Percentiles rank a stretch among this genome's conserved stretches.
Conservation (phyloP, 2,888 invertebrate species). For the Cephus nigrinus region DNA sequence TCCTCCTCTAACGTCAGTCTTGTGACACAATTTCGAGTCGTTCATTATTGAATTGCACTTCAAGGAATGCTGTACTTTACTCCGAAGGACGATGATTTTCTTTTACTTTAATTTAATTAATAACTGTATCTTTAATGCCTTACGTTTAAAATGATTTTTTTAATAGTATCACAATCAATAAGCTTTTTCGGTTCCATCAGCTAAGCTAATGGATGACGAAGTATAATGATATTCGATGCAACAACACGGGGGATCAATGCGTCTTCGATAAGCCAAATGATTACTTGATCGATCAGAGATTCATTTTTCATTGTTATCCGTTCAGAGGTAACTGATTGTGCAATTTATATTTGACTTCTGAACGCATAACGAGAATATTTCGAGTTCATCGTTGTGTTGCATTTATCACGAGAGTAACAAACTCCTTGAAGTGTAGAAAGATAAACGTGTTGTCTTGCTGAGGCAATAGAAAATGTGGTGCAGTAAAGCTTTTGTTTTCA, state of each 20-base stretch:
- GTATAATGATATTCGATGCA: neutral
- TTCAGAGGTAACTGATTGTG: conserved; percentile 10
- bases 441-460: conserved; percentile 35
- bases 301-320: conserved; percentile 1
- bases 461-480: conserved; percentile 52
- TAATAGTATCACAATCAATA: neutral
- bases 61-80: conserved; percentile 38
- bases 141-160: neutral
- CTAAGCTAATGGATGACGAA: neutral
- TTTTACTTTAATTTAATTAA: neutral
- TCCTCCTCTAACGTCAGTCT: conserved; percentile 17
- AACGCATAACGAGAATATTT: neutral
- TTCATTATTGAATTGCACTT: conserved; percentile 45
- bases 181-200: neutral
- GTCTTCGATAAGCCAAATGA: neutral
- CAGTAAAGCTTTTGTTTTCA: conserved; percentile 59
- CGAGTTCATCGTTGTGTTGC: neutral
- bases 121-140: neutral
- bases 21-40: conserved; percentile 41
- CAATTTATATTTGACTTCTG: conserved; percentile 1
- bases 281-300: conserved; percentile 7
- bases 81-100: neutral
- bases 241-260: neutral
- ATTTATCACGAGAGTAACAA: neutral
- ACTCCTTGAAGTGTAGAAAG: conserved; percentile 48